Percentiles rank a stretch among this genome's conserved stretches.
phyloP scores from a whole-genome alignment of 2,113 vertebrate species.

The Ursus arctos region DNA sequence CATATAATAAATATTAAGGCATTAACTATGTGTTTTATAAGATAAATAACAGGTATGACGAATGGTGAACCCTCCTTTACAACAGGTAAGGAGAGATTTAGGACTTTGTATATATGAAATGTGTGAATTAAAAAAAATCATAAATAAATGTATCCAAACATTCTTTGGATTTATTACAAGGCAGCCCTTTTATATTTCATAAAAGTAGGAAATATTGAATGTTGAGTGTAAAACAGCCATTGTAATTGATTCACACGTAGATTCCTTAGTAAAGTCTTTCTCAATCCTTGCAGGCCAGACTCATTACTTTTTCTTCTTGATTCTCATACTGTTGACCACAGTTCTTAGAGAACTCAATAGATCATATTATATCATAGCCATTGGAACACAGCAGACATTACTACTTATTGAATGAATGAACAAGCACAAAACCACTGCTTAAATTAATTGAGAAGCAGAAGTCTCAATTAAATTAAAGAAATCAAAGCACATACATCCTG shows the following conservation, averaged over 20 bases:
- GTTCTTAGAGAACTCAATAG: neutral
- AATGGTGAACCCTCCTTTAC: neutral
- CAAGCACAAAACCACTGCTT: neutral
- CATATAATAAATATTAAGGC: neutral
- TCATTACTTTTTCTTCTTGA: neutral
- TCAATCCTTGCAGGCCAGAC: neutral
- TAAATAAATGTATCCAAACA: neutral
- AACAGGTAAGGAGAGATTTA: neutral
- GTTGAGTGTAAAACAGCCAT: neutral
- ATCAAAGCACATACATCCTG: neutral
- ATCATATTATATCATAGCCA: neutral
- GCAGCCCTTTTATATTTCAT: neutral
- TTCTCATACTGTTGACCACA: neutral
- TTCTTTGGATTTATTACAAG: neutral
- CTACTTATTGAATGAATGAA: neutral
- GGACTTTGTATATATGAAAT: neutral
- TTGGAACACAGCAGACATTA: neutral
- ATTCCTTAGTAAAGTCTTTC: neutral
- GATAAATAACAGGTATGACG: neutral
- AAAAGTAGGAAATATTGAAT: neutral
- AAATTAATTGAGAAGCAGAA: neutral
- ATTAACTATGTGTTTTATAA: neutral
- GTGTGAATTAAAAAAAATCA: neutral
- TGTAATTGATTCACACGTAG: neutral
- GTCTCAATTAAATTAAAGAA: neutral